These are phyloP conservation scores for human (Homo sapiens) DNA, from an alignment of 2,113 vertebrate genomes.

Conservation along the genomic window GRCh38 chr5:78295501-78296000, in stretches of 20 bases:
- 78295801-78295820: fast-evolving
- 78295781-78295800: fast-evolving
- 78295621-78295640: neutral
- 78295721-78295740: neutral
- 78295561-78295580: neutral
- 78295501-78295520: no score
- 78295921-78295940: neutral
- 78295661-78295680: neutral
- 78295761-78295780: neutral
- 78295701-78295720: neutral
- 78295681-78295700: neutral
- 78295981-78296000: neutral
- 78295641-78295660: neutral
- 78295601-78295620: neutral
- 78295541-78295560: no score
- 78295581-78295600: neutral
- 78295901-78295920: neutral
- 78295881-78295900: neutral
- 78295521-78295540: no score
- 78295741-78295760: neutral
- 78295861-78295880: no score
- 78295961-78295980: neutral
- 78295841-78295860: neutral
- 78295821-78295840: neutral
- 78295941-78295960: neutral